Evolutionary conservation across 2,113 vertebrate species (phyloP), one percentile per base, ranked within the genome.

Genomic region (Melanocharis versteri): DNA sequence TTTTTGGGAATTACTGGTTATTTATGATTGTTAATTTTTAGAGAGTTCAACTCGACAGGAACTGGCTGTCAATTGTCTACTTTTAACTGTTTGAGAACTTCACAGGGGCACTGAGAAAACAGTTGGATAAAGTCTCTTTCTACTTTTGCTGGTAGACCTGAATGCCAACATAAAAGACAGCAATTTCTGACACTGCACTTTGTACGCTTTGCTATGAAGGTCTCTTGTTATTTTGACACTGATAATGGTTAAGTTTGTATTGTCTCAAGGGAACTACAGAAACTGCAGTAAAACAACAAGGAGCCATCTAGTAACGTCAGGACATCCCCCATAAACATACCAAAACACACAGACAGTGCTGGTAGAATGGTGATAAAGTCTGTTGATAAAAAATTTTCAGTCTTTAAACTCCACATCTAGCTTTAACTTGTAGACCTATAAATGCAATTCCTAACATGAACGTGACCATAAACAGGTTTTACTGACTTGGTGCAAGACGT

Each of bases 391-490:
- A 82, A 30, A 13, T 22, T 60, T 42, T 20, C 35, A 60, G 48
- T 26, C 57, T 56, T 71, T 50, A 42, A 64, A 82, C 58, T 85
- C 57, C 31, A 50, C 16, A 40, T 57, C 18, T 42, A 53, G 40
- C 30, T 68, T 72, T 30, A 79, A 65, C 35, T 22, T 80, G 54
- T 13, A 87, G 56, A 61, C 23, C 35, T 48, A n/a, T 7, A 87
- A 84, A 82, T 17, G 23, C 18, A 79, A 48, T 42, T 73, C 30
- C 56, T 83, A 83, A 70, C 10, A 24, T 1, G 48, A 86, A 50
- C 0, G 0, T 24, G 33, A 44, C 56, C 19, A 56, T 24, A 53
- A 45, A 26, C 1, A 70, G 44, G 1, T 31, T 82, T 33, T 51
- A 71, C 11, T 71, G 51, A 69, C 58, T 80, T 45, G 3, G 50